phyloP scores from a whole-genome alignment of 2,113 vertebrate species.

The Spilogale gracilis region DNA sequence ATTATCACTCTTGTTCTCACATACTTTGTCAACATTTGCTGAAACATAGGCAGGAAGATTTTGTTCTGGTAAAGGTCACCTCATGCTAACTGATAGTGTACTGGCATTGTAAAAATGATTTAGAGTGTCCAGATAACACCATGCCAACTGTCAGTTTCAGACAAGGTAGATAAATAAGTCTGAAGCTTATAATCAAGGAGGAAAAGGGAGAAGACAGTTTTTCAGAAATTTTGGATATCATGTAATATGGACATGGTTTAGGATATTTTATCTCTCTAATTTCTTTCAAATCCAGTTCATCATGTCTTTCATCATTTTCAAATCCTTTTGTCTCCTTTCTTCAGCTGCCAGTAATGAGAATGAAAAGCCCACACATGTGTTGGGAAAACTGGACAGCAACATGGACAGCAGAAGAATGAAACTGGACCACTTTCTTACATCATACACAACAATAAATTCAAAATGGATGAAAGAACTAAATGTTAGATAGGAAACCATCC shows the following conservation, averaged over 20 bases:
- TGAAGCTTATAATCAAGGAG: not conserved
- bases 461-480: too few relatives aligned
- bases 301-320: constrained; percentile 22
- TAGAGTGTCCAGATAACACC: not conserved
- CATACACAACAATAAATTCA: not conserved
- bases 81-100: constrained; percentile 68
- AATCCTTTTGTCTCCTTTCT: constrained; percentile 43
- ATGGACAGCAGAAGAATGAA: not conserved
- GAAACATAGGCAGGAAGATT: constrained; percentile 65
- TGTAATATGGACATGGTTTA: not conserved
- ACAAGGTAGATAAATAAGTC: not conserved
- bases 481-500: too few relatives aligned
- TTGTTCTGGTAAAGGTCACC: constrained; percentile 84
- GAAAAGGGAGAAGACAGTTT: not conserved
- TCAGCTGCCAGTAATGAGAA: not conserved
- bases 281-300: constrained; percentile 13
- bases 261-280: not conserved
- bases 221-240: not conserved
- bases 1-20: constrained; percentile 41
- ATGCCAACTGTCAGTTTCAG: not conserved
- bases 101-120: constrained; percentile 56
- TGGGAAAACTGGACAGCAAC: not conserved
- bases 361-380: not conserved
- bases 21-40: constrained; percentile 81
- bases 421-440: not conserved